Base-by-base conservation (phyloP, 2,888 invertebrate genomes). In the Bellardia bayeri region DNA sequence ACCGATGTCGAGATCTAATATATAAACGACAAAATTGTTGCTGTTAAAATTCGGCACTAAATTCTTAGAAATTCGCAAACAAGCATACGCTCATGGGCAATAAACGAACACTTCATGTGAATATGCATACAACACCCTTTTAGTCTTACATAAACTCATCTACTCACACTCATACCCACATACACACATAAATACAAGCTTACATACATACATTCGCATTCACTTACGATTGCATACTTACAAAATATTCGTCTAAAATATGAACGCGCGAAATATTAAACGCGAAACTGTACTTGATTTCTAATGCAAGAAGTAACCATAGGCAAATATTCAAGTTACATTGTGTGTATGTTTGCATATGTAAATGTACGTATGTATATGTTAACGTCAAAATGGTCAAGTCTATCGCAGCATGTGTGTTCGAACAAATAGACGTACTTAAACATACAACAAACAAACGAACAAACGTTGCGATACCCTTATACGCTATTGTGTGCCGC, bases 281-380 rank as follows among this genome's bases (percentile, higher is more conserved):
- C 92, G 92, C 91, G 92, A 90, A 91, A 89, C 89, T 89, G 89
- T 89, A 89, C 88, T 85, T 86, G 88, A 86, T 84, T 84, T 88
- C 83, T 84, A 88, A 85, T 85, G 82, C 88, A 82, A 86, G 86
- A 74, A 81, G 83, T 81, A 78, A 82, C n/a, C 76, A 78, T 85
- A 84, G 87, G 82, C 87, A 68, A 87, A 82, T 74, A 79, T 82
- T 79, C 49, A 74, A 79, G 75, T 74, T 49, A 78, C 37, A 16
- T 51, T 76, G 54, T 63, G 61, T 71, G 79, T 74, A 56, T 14
- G 9, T 33, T 9, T 68, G 16, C 37, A 45, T 14, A 33, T 63
- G 49, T 23, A 8, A 5, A 42, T 45, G 49, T 49, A 16, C 30
- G 61, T 56, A n/a, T 71, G 68, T 63, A 14, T 37, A n/a, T 63